These are phyloP conservation scores for Hecatera dysodea DNA, from an alignment of 2,888 invertebrate species.

Conservation along the genomic window DNA sequence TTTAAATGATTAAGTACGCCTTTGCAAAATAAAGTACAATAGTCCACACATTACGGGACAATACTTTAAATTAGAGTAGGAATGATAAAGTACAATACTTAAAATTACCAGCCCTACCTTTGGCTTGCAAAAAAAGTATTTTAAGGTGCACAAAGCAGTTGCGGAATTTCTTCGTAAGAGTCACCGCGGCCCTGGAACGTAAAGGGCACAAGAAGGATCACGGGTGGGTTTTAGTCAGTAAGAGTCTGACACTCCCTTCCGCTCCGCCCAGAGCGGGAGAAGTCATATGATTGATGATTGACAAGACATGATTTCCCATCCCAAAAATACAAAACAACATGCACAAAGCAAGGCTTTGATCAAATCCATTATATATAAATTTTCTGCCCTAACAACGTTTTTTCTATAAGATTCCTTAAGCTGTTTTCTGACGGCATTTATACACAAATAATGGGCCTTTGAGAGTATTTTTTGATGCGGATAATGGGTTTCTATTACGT, in stretches of 20 bases:
- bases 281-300: no score
- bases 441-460: conserved; percentile 45
- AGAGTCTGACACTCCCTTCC: no score
- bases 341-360: conserved; percentile 30
- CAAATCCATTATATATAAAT: conserved; percentile 52
- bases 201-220: no score
- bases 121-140: conserved; percentile 31
- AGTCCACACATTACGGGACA: background rate
- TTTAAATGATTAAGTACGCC: background rate
- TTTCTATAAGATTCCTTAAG: conserved; percentile 48
- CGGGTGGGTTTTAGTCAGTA: no score
- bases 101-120: background rate
- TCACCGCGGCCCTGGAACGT: no score
- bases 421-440: conserved; percentile 33
- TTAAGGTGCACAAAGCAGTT: conserved; percentile 20
- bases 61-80: background rate
- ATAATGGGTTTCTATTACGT: conserved; percentile 37
- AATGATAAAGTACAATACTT: background rate
- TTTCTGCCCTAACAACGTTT: conserved; percentile 43
- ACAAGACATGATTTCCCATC: no score
- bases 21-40: background rate
- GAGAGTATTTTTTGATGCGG: conserved; percentile 28
- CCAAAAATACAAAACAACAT: no score
- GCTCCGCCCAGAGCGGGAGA: no score
- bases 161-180: no score